A percentile compares a stretch with the other conserved stretches of the same genome.
These are phyloP conservation scores for Neoseiulus cucumeris DNA, from an alignment of 1,140 invertebrate species.

Conservation along the genomic window DNA sequence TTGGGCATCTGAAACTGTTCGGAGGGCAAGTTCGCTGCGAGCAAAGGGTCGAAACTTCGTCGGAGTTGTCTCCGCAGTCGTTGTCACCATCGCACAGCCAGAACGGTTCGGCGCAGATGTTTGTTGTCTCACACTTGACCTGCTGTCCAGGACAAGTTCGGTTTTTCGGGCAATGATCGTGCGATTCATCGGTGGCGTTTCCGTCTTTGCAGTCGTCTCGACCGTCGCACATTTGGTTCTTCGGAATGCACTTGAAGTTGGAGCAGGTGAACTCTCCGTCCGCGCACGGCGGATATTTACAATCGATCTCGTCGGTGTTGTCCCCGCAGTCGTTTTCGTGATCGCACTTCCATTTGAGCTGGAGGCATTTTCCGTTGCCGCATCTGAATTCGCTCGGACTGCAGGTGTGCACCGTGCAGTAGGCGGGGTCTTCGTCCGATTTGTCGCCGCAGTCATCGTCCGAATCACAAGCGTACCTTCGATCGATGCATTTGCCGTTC, in stretches of 20 bases:
- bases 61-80: conserved; percentile 86
- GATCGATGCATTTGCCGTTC: conserved; percentile 81
- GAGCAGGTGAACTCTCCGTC: conserved; percentile 80
- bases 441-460: conserved; percentile 86
- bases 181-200: conserved; percentile 67
- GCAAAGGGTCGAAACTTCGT: conserved; percentile 76
- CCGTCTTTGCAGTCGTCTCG: conserved; percentile 87
- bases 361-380: conserved; percentile 80
- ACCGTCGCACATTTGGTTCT: conserved; percentile 68
- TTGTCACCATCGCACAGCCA: conserved; percentile 76
- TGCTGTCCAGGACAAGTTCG: conserved; percentile 62
- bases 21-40: conserved; percentile 65
- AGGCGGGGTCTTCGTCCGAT: conserved; percentile 74
- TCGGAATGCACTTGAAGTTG: conserved; percentile 70
- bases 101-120: conserved; percentile 83
- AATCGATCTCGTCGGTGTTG: conserved; percentile 74
- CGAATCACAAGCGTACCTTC: conserved; percentile 89
- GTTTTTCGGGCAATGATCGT: conserved; percentile 59
- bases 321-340: conserved; percentile 87
- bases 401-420: conserved; percentile 81
- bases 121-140: conserved; percentile 74
- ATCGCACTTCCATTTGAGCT: conserved; percentile 82
- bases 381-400: conserved; percentile 79
- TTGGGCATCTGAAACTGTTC: conserved; percentile 50
- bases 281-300: conserved; percentile 65